These are phyloP conservation scores for Cosmorhoe ocellata DNA, from an alignment of 2,888 invertebrate species.

Conservation along the genomic window DNA sequence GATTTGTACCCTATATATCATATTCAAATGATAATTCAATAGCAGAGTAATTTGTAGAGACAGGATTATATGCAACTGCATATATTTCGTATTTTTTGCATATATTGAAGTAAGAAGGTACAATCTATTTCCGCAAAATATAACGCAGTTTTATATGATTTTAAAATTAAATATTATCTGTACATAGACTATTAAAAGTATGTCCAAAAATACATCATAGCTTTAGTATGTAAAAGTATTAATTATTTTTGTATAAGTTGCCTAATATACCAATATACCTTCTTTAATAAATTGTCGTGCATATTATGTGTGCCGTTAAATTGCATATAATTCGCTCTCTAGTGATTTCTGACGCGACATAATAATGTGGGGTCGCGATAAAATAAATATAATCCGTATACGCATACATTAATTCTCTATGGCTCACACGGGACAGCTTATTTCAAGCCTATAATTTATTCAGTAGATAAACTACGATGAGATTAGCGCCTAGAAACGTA, in stretches of 20 bases:
- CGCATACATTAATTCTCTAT: slow-evolving; percentile 70
- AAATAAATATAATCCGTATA: slow-evolving; percentile 59
- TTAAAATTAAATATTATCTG: no score
- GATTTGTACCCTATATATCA: slow-evolving; percentile 69
- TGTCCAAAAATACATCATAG: no score
- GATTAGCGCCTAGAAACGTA: slow-evolving; percentile 67
- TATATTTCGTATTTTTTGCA: background rate
- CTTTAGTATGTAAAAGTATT: no score
- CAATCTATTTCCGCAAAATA: no score
- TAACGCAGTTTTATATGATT: no score
- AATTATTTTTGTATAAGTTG: background rate
- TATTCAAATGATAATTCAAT: slow-evolving; percentile 81
- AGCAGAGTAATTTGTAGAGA: slow-evolving; percentile 48
- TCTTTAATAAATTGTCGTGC: background rate
- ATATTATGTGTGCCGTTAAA: background rate
- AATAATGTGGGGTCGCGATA: slow-evolving; percentile 58
- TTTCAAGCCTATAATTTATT: slow-evolving; percentile 68
- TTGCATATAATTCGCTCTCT: background rate
- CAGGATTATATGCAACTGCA: slow-evolving; percentile 1
- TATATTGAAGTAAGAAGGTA: no score
- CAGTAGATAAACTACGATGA: slow-evolving; percentile 58
- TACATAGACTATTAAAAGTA: no score
- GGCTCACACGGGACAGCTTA: slow-evolving; percentile 61
- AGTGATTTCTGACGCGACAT: slow-evolving; percentile 61
- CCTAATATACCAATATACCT: no score